Percentiles rank a stretch among this genome's conserved stretches.
Evolutionary conservation across 1,140 invertebrate genomes (phyloP).

Genomic region (Drosophila pseudoobscura): DNA sequence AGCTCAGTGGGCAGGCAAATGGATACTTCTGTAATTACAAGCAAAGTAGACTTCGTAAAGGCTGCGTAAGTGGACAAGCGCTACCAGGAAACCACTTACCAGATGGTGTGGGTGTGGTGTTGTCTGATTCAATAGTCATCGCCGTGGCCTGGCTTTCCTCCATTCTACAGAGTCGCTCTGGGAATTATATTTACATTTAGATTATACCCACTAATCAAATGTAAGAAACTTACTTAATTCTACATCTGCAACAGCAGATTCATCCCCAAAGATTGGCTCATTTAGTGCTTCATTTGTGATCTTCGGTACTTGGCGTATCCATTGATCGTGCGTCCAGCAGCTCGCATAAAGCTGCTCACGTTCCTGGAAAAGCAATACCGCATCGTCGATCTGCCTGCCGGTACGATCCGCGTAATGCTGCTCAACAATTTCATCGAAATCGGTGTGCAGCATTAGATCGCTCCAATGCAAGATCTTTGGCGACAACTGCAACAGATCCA

Average conservation of each 20-base stretch:
- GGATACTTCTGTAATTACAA: background rate
- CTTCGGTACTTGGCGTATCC: constrained; percentile 38
- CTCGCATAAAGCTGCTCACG: constrained; percentile 17
- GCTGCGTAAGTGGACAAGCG: no score
- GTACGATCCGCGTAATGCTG: constrained; percentile 19
- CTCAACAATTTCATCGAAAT: constrained; percentile 52
- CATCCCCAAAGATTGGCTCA: background rate
- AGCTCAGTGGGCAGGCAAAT: constrained; percentile 18
- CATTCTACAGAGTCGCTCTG: background rate
- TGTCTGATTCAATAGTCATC: background rate
- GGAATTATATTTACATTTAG: background rate
- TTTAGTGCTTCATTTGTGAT: constrained; percentile 13
- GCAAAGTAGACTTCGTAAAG: no score
- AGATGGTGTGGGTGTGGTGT: background rate
- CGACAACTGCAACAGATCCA: constrained; percentile 40
- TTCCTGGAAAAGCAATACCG: constrained; percentile 17
- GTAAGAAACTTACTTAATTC: constrained; percentile 7
- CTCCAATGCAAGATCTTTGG: constrained; percentile 50
- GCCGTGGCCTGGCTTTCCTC: no score
- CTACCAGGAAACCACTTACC: background rate
- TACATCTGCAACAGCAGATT: background rate
- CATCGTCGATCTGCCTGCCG: background rate
- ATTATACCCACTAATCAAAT: no score
- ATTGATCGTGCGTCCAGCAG: constrained; percentile 50
- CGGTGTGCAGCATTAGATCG: constrained; percentile 28